phyloP scores from a whole-genome alignment of 2,113 vertebrate genomes.

The Tamias sibiricus region DNA sequence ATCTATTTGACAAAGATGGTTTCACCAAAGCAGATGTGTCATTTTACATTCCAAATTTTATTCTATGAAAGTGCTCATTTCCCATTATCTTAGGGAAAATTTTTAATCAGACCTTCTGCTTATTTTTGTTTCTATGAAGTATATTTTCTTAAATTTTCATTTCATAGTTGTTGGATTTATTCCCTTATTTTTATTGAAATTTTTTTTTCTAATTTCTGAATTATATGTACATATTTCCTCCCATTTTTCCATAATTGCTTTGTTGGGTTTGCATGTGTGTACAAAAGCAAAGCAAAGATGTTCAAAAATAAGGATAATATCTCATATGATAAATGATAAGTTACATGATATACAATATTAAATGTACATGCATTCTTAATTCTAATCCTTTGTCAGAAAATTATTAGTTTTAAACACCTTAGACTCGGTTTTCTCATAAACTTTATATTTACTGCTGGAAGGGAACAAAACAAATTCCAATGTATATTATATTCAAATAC shows the following conservation, averaged over 20 bases:
- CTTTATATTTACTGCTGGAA: background rate
- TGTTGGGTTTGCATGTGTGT: background rate
- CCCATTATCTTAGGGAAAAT: no score
- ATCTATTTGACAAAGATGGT: background rate
- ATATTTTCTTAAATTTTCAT: background rate
- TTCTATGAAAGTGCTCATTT: background rate
- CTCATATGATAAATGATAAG: background rate
- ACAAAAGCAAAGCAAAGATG: background rate
- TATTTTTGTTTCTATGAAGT: background rate
- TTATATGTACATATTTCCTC: background rate
- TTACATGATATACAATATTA: no score
- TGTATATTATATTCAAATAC: background rate
- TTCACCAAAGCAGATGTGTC: background rate
- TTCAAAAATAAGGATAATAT: background rate
- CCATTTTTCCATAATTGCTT: background rate
- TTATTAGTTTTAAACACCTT: background rate
- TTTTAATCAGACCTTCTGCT: background rate
- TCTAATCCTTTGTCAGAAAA: background rate
- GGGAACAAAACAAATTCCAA: background rate
- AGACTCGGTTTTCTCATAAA: background rate
- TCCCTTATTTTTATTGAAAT: background rate
- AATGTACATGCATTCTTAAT: background rate
- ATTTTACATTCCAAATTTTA: background rate
- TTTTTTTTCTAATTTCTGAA: background rate
- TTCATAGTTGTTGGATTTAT: background rate